These are phyloP conservation scores for Antrozous pallidus DNA, from an alignment of 2,797 vertebrate species.

Conservation along the genomic window DNA sequence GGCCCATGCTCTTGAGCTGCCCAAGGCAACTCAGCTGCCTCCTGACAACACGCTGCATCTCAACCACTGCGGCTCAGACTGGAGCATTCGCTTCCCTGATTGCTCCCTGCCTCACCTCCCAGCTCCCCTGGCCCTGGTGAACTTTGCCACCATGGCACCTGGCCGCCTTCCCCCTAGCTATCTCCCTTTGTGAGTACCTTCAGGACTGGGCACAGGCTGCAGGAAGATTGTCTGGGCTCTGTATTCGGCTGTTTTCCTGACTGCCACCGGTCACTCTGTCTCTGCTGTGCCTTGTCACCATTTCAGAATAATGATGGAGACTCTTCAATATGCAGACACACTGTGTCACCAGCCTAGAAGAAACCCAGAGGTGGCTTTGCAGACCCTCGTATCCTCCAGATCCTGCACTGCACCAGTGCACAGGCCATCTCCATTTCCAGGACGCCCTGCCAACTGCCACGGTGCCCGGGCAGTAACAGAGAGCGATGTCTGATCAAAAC, in stretches of 20 bases:
- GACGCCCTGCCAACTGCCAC: not conserved
- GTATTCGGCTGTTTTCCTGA: not conserved
- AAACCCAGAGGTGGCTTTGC: not conserved
- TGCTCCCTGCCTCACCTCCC: not conserved
- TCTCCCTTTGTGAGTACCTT: not conserved
- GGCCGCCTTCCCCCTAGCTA: not conserved
- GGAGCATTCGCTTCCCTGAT: not conserved
- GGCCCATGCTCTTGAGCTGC: not conserved
- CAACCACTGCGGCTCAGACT: not conserved
- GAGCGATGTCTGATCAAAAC: not conserved
- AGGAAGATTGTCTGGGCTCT: not conserved
- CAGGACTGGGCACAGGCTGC: not conserved
- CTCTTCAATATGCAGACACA: not conserved
- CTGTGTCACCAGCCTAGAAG: not conserved
- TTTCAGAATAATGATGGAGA: not conserved
- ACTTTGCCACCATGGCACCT: not conserved
- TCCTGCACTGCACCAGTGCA: accelerated
- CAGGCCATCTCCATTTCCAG: not conserved
- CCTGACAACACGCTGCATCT: not conserved
- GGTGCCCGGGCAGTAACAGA: not conserved
- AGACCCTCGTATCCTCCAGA: not conserved
- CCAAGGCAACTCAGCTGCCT: not conserved
- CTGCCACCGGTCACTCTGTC: not conserved
- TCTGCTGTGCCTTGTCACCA: not conserved
- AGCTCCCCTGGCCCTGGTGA: not conserved